phyloP scores from a whole-genome alignment of 2,888 invertebrate species.

The Lamproptera curius region DNA sequence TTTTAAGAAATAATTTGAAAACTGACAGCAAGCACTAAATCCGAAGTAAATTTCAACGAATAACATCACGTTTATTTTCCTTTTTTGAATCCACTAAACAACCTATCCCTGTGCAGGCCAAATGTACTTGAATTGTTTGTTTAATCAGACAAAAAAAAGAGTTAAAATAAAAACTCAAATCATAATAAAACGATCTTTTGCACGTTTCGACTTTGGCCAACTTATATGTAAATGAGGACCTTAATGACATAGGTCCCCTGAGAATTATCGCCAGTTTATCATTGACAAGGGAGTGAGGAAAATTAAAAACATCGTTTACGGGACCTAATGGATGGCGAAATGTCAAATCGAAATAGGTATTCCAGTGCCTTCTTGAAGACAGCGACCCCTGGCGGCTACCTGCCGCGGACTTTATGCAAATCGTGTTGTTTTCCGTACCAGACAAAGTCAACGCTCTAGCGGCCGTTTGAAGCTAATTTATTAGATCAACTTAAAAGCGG shows the following conservation, averaged over 20 bases:
- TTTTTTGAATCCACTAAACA: no score
- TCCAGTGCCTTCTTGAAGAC: conserved; percentile 62
- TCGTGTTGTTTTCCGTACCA: conserved; percentile 56
- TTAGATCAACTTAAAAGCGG: conserved; percentile 44
- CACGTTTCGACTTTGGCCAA: conserved; percentile 1
- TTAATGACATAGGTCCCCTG: background rate
- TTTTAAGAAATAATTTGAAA: no score
- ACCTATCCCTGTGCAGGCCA: no score
- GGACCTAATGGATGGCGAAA: conserved; percentile 57
- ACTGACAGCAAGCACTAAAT: no score
- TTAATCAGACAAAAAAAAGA: background rate
- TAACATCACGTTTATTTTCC: no score
- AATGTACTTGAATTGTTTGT: no score
- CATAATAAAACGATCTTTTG: conserved; percentile 1
- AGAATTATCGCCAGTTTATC: conserved; percentile 21
- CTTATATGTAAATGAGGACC: conserved; percentile 1
- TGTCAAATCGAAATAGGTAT: conserved; percentile 54
- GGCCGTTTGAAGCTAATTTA: conserved; percentile 56
- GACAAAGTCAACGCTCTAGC: conserved; percentile 60
- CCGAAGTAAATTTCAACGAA: no score
- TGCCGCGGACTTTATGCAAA: conserved; percentile 66
- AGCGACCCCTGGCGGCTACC: conserved; percentile 69
- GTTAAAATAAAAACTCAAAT: background rate
- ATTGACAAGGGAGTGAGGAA: conserved; percentile 25
- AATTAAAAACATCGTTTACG: conserved; percentile 40